Conservation (phyloP, 2,888 invertebrate genomes). For the Drosophila subquinaria region DNA sequence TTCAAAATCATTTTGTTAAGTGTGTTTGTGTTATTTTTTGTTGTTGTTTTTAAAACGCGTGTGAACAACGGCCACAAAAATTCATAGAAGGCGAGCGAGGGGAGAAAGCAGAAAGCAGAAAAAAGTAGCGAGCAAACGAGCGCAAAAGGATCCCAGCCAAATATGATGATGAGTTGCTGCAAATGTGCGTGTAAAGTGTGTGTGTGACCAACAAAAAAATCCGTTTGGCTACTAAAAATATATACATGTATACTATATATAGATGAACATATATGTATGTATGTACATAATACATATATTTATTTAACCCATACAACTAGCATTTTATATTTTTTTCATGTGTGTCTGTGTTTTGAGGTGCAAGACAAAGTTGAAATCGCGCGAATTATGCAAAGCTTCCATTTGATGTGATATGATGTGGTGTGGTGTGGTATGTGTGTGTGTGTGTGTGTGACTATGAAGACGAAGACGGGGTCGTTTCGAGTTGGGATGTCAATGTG, state of each 20-base stretch:
- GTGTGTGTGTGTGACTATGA: neutral
- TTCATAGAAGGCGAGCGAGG: neutral
- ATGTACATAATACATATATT: slow-evolving; percentile 1
- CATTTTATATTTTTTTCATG: slow-evolving; percentile 1
- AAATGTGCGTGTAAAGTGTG: slow-evolving; percentile 51
- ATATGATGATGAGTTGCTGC: slow-evolving; percentile 35
- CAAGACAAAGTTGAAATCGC: slow-evolving; percentile 43
- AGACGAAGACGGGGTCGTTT: neutral
- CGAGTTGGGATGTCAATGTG: slow-evolving; percentile 37
- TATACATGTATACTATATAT: slow-evolving; percentile 13
- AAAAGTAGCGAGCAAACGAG: slow-evolving; percentile 14
- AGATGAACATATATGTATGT: slow-evolving; percentile 2
- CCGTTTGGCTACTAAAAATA: slow-evolving; percentile 15
- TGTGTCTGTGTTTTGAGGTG: slow-evolving; percentile 23
- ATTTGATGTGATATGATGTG: slow-evolving; percentile 18
- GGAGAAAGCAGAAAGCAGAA: slow-evolving; percentile 3
- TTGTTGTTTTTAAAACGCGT: slow-evolving; percentile 47
- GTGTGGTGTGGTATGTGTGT: slow-evolving; percentile 1
- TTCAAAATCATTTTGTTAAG: slow-evolving; percentile 23
- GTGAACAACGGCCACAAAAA: slow-evolving; percentile 32
- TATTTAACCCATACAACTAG: slow-evolving; percentile 11
- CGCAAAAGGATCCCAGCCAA: slow-evolving; percentile 38
- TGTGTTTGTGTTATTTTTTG: slow-evolving; percentile 32
- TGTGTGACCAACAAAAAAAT: slow-evolving; percentile 25
- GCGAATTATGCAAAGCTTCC: slow-evolving; percentile 65